Base-by-base conservation (phyloP, 2,888 invertebrate species). In the Xylota sylvarum region DNA sequence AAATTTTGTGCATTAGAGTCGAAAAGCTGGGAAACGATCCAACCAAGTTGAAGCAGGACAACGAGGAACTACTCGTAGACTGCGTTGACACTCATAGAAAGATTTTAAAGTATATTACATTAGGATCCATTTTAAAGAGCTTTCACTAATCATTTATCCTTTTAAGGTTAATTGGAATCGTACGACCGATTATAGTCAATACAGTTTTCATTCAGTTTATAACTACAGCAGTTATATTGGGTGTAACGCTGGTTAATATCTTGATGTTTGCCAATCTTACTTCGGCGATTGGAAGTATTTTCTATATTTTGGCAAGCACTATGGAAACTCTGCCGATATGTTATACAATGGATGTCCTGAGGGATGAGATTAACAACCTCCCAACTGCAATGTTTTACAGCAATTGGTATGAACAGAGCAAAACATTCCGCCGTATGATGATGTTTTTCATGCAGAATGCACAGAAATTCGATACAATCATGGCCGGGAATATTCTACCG, bases 131-230 rank as follows among this genome's bases (percentile, higher is more conserved):
- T 9, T 23, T 1, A 1, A 14, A 5, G 35, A 55, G 5, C 37
- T 19, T n/a, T 9, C 5, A 9, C 14, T 60, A 35, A 27, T 7
- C n/a, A n/a, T 32, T 19, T 12, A 37, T n/a, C 1, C 10, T 7
- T 86, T 83, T 7, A 46, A 88, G 88, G 2, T 46, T 88, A 0
- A 52, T 88, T 0, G 60, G 70, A 32, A 81, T 48, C 7, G 83
- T 89, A 5, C 74, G 85, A 5, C 88, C 88, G 0, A 79, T 88
- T 2, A 89, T 89, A 50, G 88, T 89, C 14, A 74, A 55, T 9
- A 89, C 89, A 12, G 87, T 89, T 2, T 89, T 89, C 43, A 81
- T 88, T n/a, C 89, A 89, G 83, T 88, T 89, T 27, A 35, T 89
- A 2, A 84, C 88, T 3, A 87, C 88, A 2, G 88, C 89, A 27